These are phyloP conservation scores for Agraylea sexmaculata DNA, from an alignment of 1,140 invertebrate genomes.

Conservation along the genomic window DNA sequence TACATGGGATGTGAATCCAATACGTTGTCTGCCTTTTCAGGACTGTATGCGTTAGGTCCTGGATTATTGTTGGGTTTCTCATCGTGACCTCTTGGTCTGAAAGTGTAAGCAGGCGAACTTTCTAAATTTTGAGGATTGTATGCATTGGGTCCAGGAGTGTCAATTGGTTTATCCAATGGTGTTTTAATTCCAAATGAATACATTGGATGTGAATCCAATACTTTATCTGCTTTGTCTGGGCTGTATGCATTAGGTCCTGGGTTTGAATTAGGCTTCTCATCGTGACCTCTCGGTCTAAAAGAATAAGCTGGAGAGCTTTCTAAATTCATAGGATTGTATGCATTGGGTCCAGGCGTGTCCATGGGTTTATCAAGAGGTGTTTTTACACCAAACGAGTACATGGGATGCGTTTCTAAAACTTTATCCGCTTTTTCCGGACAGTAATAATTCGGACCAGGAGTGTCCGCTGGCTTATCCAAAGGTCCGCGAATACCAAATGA, in stretches of 20 bases:
- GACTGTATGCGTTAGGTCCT: conserved; percentile 38
- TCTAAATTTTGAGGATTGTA: conserved; percentile 55
- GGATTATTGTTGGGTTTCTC: conserved; percentile 40
- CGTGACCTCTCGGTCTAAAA: conserved; percentile 42
- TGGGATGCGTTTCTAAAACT: conserved; percentile 22
- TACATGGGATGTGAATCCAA: conserved; percentile 36
- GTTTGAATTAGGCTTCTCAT: conserved; percentile 51
- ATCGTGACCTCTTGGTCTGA: conserved; percentile 35
- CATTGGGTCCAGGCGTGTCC: conserved; percentile 33
- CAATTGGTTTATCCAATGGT: conserved; percentile 24
- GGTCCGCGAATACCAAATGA: conserved; percentile 33
- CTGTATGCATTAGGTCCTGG: conserved; percentile 69
- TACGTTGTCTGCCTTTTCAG: conserved; percentile 40
- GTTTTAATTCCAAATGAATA: conserved; percentile 41
- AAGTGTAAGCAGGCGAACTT: conserved; percentile 41
- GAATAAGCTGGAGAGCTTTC: conserved; percentile 39
- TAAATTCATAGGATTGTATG: conserved; percentile 43
- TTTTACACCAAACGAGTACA: conserved; percentile 25
- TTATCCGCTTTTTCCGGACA: conserved; percentile 27
- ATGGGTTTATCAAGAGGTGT: conserved; percentile 23
- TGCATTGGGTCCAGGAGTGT: conserved; percentile 57
- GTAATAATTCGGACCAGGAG: conserved; percentile 34
- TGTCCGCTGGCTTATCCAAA: conserved; percentile 29
- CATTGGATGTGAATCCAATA: conserved; percentile 39
- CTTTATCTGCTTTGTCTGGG: no score